Percentiles rank a stretch among this genome's conserved stretches.
Evolutionary conservation across 2,888 invertebrate genomes (phyloP).

Genomic region (Cyaniris semiargus): DNA sequence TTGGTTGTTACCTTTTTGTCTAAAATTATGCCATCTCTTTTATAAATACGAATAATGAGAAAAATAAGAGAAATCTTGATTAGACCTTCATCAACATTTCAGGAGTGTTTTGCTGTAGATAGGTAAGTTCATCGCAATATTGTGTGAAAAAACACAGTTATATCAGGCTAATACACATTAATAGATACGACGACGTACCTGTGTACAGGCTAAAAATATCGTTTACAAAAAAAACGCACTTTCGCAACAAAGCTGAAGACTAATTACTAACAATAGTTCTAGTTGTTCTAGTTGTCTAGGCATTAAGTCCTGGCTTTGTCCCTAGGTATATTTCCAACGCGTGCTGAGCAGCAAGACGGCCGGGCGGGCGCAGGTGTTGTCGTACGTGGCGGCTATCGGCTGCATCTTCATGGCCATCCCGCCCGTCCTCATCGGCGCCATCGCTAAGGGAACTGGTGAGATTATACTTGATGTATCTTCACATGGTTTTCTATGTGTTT

Average conservation of each 20-base stretch:
- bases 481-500: background rate
- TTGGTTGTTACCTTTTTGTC: too few relatives aligned
- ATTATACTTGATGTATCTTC: background rate
- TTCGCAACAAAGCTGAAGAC: background rate
- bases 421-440: slow-evolving; percentile 97
- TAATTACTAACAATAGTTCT: too few relatives aligned
- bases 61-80: too few relatives aligned
- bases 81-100: too few relatives aligned
- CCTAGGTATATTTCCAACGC: slow-evolving; percentile 96
- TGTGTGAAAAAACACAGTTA: background rate
- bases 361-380: slow-evolving; percentile 93
- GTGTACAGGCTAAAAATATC: too few relatives aligned
- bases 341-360: slow-evolving; percentile 98
- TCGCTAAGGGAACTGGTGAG: slow-evolving; percentile 95
- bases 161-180: too few relatives aligned
- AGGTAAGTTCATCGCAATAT: too few relatives aligned
- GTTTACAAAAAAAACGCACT: background rate
- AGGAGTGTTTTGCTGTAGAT: too few relatives aligned
- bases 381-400: slow-evolving; percentile 97
- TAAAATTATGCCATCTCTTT: too few relatives aligned
- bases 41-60: too few relatives aligned
- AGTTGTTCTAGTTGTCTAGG: background rate
- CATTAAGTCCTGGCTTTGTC: background rate
- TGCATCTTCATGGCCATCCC: slow-evolving; percentile 99
- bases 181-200: too few relatives aligned